phyloP scores from a whole-genome alignment of 2,888 invertebrate genomes.

The Epiblema foenella region DNA sequence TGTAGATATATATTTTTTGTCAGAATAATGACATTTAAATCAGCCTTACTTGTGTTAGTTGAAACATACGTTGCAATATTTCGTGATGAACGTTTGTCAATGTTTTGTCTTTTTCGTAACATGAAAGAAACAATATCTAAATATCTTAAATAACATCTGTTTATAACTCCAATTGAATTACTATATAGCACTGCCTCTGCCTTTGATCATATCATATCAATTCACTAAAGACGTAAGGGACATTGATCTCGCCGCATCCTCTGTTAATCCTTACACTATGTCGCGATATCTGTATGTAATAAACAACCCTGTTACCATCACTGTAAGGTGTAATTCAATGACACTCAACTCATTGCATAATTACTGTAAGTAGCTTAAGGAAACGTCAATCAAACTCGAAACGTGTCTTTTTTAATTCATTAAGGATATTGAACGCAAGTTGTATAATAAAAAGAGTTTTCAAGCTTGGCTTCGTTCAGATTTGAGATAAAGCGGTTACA shows the following conservation, averaged over 20 bases:
- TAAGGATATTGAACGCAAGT: conserved; percentile 35
- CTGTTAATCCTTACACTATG: conserved; percentile 2
- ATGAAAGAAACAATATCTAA: no score
- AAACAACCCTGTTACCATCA: conserved; percentile 10
- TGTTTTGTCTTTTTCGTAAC: no score
- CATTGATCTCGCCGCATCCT: conserved; percentile 37
- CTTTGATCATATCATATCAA: conserved; percentile 19
- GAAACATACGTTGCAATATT: no score
- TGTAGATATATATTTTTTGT: no score
- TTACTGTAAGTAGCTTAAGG: conserved; percentile 39
- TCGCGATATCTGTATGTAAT: neutral
- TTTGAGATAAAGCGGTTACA: conserved; percentile 23
- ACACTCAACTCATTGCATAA: conserved; percentile 28
- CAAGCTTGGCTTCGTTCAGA: conserved; percentile 20
- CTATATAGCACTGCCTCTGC: neutral
- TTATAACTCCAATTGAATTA: neutral
- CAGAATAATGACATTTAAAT: no score
- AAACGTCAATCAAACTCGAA: conserved; percentile 42
- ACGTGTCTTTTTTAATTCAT: conserved; percentile 32
- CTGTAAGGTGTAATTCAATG: neutral
- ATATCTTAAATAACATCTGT: no score
- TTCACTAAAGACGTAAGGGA: conserved; percentile 10
- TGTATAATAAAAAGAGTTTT: conserved; percentile 20
- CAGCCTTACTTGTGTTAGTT: no score
- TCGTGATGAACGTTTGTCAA: no score